phyloP scores from a whole-genome alignment of 2,888 invertebrate genomes.

The Tachina fera region DNA sequence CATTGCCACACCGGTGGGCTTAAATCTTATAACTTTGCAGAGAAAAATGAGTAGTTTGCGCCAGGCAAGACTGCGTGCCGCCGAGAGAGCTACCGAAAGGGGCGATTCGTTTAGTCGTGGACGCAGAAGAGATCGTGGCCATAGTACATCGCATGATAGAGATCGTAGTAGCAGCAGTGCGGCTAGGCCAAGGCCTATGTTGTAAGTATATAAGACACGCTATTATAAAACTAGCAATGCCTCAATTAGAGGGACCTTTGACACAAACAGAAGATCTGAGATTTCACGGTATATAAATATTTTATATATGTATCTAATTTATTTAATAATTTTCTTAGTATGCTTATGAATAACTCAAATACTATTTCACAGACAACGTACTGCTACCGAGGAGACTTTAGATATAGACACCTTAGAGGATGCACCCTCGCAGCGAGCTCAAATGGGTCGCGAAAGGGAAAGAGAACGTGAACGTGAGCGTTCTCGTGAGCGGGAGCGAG shows the following conservation, averaged over 20 bases:
- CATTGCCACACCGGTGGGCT: constrained; percentile 85
- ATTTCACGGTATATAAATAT: no score
- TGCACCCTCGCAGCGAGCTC: constrained; percentile 71
- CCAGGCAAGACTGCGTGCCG: constrained; percentile 72
- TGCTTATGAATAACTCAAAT: background rate
- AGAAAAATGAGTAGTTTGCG: constrained; percentile 77
- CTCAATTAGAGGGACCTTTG: background rate
- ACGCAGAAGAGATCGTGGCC: constrained; percentile 72
- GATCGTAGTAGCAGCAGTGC: constrained; percentile 78
- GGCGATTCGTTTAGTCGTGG: constrained; percentile 64
- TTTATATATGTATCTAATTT: no score
- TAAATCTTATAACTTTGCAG: constrained; percentile 84
- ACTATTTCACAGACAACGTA: constrained; percentile 75
- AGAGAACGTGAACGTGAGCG: constrained; percentile 59
- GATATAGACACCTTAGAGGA: constrained; percentile 76
- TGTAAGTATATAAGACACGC: constrained; percentile 73
- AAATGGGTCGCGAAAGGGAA: constrained; percentile 64
- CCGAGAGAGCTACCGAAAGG: constrained; percentile 72
- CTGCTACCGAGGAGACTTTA: constrained; percentile 79
- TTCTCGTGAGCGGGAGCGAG: constrained; percentile 71
- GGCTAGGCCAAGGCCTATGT: constrained; percentile 72
- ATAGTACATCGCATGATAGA: constrained; percentile 60
- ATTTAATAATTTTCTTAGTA: no score
- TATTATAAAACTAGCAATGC: background rate
- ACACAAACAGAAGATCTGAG: background rate